Percentiles rank a stretch among this genome's conserved stretches.
Conservation (phyloP, 2,797 vertebrate species). For the Psittacula echo region DNA sequence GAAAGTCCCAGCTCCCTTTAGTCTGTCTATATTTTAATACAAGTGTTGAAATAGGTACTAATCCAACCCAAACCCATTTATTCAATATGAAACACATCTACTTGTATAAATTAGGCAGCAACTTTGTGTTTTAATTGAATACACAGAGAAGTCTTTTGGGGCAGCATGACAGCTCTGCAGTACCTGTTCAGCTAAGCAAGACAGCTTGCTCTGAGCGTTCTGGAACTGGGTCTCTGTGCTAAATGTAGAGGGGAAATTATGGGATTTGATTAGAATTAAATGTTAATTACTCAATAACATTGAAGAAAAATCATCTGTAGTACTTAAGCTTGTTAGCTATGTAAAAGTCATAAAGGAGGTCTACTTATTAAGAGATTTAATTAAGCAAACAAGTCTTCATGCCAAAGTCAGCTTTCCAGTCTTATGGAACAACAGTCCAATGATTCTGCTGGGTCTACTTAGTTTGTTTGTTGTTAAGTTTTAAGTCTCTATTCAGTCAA, state of each 20-base stretch:
- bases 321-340: slow-evolving; percentile 46
- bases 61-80: not conserved
- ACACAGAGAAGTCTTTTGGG: not conserved
- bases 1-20: not conserved
- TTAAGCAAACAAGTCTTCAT: slow-evolving; percentile 48
- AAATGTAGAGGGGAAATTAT: slow-evolving; percentile 9
- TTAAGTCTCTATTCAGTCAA: not conserved
- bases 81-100: not conserved
- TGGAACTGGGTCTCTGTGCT: not conserved
- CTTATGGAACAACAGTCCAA: not conserved
- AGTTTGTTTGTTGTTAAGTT: slow-evolving; percentile 14
- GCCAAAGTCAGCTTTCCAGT: slow-evolving; percentile 50
- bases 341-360: slow-evolving; percentile 36
- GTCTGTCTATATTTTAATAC: not conserved
- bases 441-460: slow-evolving; percentile 5
- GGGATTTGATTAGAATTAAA: slow-evolving; percentile 54
- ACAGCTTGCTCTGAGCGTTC: not conserved
- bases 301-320: slow-evolving; percentile 35
- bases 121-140: slow-evolving; percentile 11
- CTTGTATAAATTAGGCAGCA: not conserved
- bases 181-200: slow-evolving; percentile 19
- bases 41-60: not conserved
- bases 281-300: slow-evolving; percentile 63
- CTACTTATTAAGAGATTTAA: slow-evolving; percentile 53
- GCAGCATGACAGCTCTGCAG: not conserved